A percentile compares a stretch with the other conserved stretches of the same genome.
phyloP scores from a whole-genome alignment of 2,113 vertebrate genomes.

The Puma concolor region DNA sequence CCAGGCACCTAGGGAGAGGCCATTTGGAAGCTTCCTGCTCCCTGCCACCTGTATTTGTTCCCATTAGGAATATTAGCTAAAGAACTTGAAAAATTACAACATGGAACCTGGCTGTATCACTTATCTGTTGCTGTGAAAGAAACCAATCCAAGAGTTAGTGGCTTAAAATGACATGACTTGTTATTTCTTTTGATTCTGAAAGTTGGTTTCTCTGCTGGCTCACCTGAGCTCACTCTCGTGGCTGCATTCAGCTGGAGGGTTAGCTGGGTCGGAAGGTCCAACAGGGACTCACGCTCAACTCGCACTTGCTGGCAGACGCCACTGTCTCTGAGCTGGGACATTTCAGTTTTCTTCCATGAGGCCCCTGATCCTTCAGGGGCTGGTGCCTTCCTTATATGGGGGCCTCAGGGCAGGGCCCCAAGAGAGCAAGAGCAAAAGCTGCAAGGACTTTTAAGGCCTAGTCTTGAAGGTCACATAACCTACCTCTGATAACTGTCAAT shows the following conservation, averaged over 20 bases:
- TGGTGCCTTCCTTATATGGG: background rate
- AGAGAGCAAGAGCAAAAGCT: background rate
- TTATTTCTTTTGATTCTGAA: background rate
- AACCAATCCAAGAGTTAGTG: background rate
- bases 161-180: background rate
- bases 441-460: background rate
- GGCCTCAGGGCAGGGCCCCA: background rate
- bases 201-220: background rate
- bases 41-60: background rate
- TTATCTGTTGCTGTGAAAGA: background rate
- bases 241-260: background rate
- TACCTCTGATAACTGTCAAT: background rate
- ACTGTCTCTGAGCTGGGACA: background rate
- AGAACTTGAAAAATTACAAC: background rate
- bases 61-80: background rate
- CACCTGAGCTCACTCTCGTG: background rate
- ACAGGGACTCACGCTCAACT: rapidly evolving
- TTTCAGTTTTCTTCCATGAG: background rate
- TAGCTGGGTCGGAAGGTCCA: background rate
- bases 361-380: background rate
- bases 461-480: background rate
- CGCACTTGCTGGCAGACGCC: background rate
- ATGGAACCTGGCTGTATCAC: background rate
- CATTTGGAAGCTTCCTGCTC: background rate
- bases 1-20: background rate